phyloP scores from a whole-genome alignment of 2,797 vertebrate genomes.

The Megaceryle alcyon region DNA sequence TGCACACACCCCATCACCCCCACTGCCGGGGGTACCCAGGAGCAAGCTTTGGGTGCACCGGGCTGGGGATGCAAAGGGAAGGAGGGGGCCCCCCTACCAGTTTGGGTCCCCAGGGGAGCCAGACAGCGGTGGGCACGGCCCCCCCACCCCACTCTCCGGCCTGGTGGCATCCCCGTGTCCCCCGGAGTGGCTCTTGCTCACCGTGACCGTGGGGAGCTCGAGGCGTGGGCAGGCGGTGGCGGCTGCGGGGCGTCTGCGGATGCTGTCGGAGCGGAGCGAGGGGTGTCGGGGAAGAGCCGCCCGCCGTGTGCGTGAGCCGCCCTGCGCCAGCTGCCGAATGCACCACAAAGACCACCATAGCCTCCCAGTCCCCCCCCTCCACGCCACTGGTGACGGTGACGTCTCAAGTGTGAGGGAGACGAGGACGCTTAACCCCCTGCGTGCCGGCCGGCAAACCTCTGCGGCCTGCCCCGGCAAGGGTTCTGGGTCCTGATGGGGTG shows the following conservation, averaged over 20 bases:
- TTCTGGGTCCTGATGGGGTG: neutral
- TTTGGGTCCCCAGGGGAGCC: neutral
- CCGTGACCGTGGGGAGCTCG: neutral
- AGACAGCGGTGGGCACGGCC: neutral
- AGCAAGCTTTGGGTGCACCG: neutral
- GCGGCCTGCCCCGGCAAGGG: neutral
- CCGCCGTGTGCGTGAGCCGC: neutral
- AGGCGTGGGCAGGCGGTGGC: neutral
- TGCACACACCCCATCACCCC: neutral
- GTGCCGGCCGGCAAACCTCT: neutral
- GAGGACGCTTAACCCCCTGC: slow-evolving; percentile 40
- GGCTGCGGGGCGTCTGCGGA: neutral
- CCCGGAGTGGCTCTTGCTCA: neutral
- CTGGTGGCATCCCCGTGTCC: neutral
- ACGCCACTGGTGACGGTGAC: slow-evolving; percentile 63
- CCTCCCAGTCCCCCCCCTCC: slow-evolving; percentile 9
- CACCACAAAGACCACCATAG: slow-evolving; percentile 66
- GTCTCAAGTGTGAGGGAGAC: slow-evolving; percentile 59
- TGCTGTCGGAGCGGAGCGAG: neutral
- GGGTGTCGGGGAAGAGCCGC: neutral
- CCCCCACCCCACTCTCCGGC: neutral
- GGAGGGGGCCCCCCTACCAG: neutral
- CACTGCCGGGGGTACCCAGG: neutral
- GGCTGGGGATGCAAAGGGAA: neutral
- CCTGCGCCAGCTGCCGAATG: slow-evolving; percentile 56